Evolutionary conservation across 2,797 vertebrate species (phyloP), one percentile per base, ranked within the genome.

Genomic region (Calcarius lapponicus): DNA sequence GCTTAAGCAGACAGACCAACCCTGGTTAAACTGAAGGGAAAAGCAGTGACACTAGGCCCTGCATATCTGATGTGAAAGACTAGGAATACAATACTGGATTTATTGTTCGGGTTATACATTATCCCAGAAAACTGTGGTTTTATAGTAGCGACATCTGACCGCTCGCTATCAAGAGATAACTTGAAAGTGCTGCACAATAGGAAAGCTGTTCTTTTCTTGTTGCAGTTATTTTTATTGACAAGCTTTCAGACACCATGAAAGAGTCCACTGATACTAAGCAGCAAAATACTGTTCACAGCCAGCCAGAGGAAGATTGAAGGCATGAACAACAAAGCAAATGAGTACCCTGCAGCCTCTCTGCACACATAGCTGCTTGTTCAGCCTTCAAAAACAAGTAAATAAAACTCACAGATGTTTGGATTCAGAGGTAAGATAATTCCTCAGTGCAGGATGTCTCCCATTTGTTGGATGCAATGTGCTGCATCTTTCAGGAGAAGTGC

Each of bases 201-300:
- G 94, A 89, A 75, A 81, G 32, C 76, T 95, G 88, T 69, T 96
- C 88, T 90, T 96, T 95, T 96, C 94, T 87, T 61, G 53, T 85
- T 94, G 88, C 91, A 92, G 88, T 96, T 92, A 96, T 86, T 96
- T 97, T 97, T 96, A 97, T 95, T 95, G 96, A 96, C 31, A 62
- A 81, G 93, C 87, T 97, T 96, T 80, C 89, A 95, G 90, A 78
- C 62, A 60, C 86, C 13, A 7, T 86, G 88, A 84, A 85, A 76
- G 86, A 74, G 80, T 78, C 65, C 89, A 69, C 64, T n/a, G 42
- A 54, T 80, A 87, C n/a, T 73, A 22, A 51, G 83, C 21, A 10
- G 82, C 87, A 93, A 94, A 95, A 67, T 60, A 50, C 57, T 90
- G 34, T 56, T 42, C 36, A 66, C 32, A 53, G 5, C 50, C 36